These are phyloP conservation scores for Lepidurus couesii DNA, from an alignment of 1,140 invertebrate genomes.

Conservation along the genomic window DNA sequence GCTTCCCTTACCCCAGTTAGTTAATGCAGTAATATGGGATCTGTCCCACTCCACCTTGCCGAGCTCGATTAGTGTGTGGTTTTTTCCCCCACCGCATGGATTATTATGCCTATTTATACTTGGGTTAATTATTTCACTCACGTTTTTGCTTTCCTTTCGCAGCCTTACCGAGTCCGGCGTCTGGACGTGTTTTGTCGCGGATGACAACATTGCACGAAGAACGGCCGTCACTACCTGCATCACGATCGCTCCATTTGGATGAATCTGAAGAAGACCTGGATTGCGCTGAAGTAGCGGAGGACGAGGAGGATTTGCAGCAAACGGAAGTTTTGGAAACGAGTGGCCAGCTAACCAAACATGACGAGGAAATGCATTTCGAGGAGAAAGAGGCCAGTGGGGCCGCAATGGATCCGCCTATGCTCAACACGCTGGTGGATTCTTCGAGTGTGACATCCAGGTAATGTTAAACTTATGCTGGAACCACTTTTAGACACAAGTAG, in stretches of 20 bases:
- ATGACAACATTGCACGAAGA: constrained; percentile 91
- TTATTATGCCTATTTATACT: neutral
- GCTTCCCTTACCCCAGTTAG: neutral
- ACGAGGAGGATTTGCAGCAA: neutral
- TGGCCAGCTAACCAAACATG: neutral
- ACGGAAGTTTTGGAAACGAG: neutral
- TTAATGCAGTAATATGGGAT: neutral
- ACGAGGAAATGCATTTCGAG: neutral
- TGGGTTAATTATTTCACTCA: neutral
- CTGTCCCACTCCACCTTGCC: neutral
- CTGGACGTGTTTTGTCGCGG: constrained; percentile 70
- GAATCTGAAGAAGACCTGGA: constrained; percentile 42
- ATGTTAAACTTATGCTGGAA: neutral
- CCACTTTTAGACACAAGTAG: neutral
- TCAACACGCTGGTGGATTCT: constrained; percentile 55
- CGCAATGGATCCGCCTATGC: constrained; percentile 40
- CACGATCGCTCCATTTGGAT: constrained; percentile 35
- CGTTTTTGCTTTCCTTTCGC: neutral
- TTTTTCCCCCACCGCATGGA: neutral
- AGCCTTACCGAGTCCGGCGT: constrained; percentile 59
- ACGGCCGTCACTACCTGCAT: constrained; percentile 36
- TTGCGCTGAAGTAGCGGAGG: constrained; percentile 32
- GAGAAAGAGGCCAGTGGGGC: constrained; percentile 26
- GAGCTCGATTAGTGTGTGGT: neutral
- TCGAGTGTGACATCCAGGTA: constrained; percentile 67